These are phyloP conservation scores for Torymus tubicola DNA, from an alignment of 2,888 invertebrate species.

Conservation along the genomic window DNA sequence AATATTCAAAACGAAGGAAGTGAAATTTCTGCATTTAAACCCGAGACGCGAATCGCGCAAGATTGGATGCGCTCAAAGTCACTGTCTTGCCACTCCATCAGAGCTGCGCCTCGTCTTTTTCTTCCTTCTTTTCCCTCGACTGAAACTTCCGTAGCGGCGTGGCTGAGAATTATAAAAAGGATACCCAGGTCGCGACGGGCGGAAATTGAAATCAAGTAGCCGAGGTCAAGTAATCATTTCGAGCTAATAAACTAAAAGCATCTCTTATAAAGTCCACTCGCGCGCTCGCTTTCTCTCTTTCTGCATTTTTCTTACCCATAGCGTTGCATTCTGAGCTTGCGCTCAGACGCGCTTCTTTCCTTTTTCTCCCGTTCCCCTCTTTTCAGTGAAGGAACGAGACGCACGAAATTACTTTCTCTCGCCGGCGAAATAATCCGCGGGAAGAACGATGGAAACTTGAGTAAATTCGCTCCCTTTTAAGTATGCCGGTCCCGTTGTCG, in stretches of 20 bases:
- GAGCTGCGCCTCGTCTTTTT: no score
- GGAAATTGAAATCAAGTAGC: constrained; percentile 38
- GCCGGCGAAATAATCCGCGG: constrained; percentile 61
- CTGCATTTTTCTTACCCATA: constrained; percentile 42
- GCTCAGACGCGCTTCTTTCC: no score
- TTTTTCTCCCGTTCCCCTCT: constrained; percentile 13
- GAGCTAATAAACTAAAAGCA: constrained; percentile 68
- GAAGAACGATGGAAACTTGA: constrained; percentile 52
- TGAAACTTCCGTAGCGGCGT: no score
- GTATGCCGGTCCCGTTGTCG: constrained; percentile 14
- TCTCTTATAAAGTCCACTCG: constrained; percentile 45
- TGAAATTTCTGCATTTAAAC: no score
- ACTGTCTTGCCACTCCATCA: background rate
- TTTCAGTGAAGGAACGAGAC: constrained; percentile 3
- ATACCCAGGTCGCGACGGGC: no score
- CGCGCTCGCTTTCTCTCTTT: background rate
- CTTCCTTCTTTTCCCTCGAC: no score
- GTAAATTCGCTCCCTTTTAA: constrained; percentile 51
- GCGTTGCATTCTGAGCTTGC: constrained; percentile 4
- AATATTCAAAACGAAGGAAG: no score
- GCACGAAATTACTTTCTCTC: constrained; percentile 66
- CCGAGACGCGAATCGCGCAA: no score
- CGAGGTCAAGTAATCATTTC: constrained; percentile 63
- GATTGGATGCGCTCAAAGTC: background rate
- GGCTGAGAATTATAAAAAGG: no score